These are phyloP conservation scores for Pheosia gnoma DNA, from an alignment of 2,888 invertebrate species.

Conservation along the genomic window DNA sequence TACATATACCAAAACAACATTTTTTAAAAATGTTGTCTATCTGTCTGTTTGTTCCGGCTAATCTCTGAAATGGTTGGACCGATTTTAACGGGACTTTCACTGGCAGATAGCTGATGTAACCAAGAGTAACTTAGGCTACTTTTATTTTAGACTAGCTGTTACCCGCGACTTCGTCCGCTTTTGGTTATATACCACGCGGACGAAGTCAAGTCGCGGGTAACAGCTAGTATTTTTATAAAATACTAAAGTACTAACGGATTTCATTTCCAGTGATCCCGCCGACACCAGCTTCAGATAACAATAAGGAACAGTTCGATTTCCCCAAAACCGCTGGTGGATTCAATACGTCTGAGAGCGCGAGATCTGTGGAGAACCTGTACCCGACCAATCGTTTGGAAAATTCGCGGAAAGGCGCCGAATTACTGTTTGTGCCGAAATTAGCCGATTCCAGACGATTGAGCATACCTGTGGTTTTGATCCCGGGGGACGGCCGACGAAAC, in stretches of 20 bases:
- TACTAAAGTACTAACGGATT: background rate
- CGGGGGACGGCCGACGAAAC: constrained; percentile 57
- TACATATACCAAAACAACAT: too few species aligned
- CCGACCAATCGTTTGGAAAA: constrained; percentile 51
- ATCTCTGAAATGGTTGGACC: too few species aligned
- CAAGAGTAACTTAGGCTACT: too few species aligned
- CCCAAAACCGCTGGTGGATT: constrained; percentile 44
- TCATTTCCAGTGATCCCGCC: constrained; percentile 74
- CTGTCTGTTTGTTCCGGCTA: too few species aligned
- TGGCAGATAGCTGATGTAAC: too few species aligned
- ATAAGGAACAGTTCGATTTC: constrained; percentile 64
- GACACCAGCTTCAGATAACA: constrained; percentile 68
- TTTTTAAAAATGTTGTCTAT: too few species aligned
- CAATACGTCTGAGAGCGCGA: constrained; percentile 49
- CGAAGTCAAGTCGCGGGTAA: too few species aligned
- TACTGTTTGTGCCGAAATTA: constrained; percentile 69
- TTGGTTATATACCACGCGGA: too few species aligned
- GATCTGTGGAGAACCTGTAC: constrained; percentile 72
- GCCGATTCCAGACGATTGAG: constrained; percentile 68
- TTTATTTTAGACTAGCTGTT: too few species aligned
- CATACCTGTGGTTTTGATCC: constrained; percentile 73
- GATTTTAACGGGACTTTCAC: too few species aligned
- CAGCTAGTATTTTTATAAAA: too few species aligned
- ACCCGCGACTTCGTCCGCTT: too few species aligned
- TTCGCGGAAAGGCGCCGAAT: constrained; percentile 55